These are phyloP conservation scores for Phoeniculus purpureus DNA, from an alignment of 2,797 vertebrate species.

Conservation along the genomic window DNA sequence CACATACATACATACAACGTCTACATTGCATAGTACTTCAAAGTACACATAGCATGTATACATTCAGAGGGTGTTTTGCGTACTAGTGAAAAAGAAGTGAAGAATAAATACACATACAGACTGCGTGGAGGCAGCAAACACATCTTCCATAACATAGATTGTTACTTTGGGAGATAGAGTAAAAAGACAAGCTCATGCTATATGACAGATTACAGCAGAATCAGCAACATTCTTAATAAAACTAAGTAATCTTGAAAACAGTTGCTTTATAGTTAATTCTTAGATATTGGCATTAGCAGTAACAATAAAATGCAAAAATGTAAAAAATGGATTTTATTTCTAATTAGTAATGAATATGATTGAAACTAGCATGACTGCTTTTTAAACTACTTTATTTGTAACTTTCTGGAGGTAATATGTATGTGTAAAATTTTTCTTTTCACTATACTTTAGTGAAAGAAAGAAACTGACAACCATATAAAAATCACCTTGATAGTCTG, in stretches of 20 bases:
- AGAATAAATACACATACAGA: not conserved
- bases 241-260: not conserved
- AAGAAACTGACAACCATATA: not conserved
- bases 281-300: too few species aligned
- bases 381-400: not conserved
- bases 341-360: not conserved
- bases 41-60: too few species aligned
- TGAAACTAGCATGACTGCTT: not conserved
- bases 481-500: not conserved
- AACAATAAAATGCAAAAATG: not conserved
- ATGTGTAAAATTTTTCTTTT: not conserved
- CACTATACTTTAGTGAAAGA: not conserved
- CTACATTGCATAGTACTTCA: not conserved
- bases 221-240: not conserved
- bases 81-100: not conserved
- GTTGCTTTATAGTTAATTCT: not conserved
- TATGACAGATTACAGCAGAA: not conserved
- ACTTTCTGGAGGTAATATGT: not conserved
- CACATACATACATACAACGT: not conserved
- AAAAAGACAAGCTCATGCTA: not conserved
- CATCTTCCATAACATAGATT: not conserved
- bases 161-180: not conserved
- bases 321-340: not conserved
- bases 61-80: too few species aligned
- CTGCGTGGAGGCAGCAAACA: not conserved